A percentile compares a stretch with the other conserved stretches of the same genome.
phyloP scores from a whole-genome alignment of 2,888 invertebrate species.

The Chloromyia formosa region DNA sequence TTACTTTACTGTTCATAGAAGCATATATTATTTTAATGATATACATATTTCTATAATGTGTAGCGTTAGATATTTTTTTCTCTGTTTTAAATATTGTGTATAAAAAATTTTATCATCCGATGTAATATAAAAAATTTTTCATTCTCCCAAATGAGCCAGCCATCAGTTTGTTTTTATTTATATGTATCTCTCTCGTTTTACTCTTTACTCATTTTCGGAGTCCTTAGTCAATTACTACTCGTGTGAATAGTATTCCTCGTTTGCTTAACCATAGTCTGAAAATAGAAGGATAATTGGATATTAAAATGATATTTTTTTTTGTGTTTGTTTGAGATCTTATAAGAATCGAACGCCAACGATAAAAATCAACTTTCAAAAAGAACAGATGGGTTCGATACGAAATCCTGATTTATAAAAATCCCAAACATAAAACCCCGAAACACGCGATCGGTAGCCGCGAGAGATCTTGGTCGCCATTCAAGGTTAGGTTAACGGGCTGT shows the following conservation, averaged over 20 bases:
- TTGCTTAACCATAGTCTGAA: conserved; percentile 75
- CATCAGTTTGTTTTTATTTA: background rate
- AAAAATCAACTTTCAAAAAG: no score
- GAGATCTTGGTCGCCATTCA: no score
- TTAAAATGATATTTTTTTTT: conserved; percentile 13
- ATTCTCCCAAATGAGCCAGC: conserved; percentile 29
- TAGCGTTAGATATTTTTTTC: conserved; percentile 36
- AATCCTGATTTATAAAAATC: no score
- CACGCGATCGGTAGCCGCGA: no score
- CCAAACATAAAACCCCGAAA: no score
- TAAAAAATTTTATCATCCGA: conserved; percentile 39
- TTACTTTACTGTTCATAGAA: conserved; percentile 24
- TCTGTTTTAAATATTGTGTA: conserved; percentile 30
- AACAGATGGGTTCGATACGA: no score
- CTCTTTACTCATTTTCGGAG: conserved; percentile 1
- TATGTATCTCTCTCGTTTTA: background rate
- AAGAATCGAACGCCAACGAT: no score
- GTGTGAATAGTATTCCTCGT: conserved; percentile 63
- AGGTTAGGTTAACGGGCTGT: no score
- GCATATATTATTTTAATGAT: conserved; percentile 32
- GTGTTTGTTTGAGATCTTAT: conserved; percentile 3
- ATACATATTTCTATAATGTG: conserved; percentile 11
- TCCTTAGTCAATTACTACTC: conserved; percentile 54
- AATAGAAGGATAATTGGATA: conserved; percentile 52
- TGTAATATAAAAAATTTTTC: conserved; percentile 30